A percentile compares a stretch with the other conserved stretches of the same genome.
Conservation (phyloP, 2,113 vertebrate genomes). For the Albula glossodonta region DNA sequence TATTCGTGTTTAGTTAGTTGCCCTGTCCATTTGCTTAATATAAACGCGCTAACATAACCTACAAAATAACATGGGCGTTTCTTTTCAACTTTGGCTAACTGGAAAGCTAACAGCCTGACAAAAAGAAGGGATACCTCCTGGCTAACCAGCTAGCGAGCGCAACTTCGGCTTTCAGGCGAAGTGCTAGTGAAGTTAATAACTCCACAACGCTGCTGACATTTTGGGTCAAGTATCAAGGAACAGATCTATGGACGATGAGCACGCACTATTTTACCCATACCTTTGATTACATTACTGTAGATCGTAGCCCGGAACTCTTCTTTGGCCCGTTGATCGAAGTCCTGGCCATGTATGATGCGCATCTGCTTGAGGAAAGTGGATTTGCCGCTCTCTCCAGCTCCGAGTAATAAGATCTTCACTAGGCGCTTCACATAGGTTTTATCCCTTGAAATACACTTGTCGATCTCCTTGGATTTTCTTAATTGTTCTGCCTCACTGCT, state of each 20-base stretch:
- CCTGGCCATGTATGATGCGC: conserved; percentile 93
- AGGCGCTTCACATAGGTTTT: conserved; percentile 89
- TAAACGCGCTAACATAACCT: background rate
- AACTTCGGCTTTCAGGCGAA: conserved; percentile 16
- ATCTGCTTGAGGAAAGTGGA: conserved; percentile 98
- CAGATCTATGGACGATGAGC: no score
- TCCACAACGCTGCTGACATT: background rate
- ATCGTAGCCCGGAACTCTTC: conserved; percentile 91
- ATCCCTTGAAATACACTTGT: conserved; percentile 82
- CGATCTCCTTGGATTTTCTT: conserved; percentile 90
- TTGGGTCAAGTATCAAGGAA: background rate
- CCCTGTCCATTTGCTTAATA: background rate
- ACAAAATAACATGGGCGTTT: conserved; percentile 68
- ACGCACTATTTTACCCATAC: conserved; percentile 45
- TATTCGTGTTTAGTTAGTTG: background rate
- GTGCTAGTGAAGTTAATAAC: background rate
- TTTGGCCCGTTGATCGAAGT: conserved; percentile 89
- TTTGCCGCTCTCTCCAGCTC: conserved; percentile 95
- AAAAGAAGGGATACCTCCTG: conserved; percentile 26
- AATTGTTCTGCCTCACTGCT: conserved; percentile 87
- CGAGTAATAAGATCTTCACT: conserved; percentile 91
- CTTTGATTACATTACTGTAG: conserved; percentile 94
- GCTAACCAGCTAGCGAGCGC: conserved; percentile 25
- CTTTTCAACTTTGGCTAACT: conserved; percentile 32
- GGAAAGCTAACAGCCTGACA: conserved; percentile 29